These are phyloP conservation scores for Excalfactoria chinensis DNA, from an alignment of 2,113 vertebrate genomes.

Conservation along the genomic window DNA sequence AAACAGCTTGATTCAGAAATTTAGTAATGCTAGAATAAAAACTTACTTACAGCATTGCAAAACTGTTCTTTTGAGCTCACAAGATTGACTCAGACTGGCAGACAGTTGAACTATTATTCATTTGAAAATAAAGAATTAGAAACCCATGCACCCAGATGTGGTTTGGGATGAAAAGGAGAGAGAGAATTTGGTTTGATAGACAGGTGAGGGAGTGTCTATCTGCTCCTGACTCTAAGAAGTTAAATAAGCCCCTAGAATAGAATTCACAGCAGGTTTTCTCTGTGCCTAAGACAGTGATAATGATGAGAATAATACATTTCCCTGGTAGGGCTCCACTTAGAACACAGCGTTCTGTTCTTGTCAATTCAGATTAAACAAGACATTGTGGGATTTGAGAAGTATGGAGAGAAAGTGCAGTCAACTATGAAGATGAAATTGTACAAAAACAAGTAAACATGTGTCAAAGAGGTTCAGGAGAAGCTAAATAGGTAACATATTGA, in stretches of 20 bases:
- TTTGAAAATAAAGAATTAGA: conserved; percentile 11
- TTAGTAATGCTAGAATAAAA: not conserved
- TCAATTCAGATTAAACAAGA: conserved; percentile 64
- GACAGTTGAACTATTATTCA: not conserved
- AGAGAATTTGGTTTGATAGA: not conserved
- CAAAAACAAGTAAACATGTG: not conserved
- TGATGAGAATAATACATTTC: conserved; percentile 52
- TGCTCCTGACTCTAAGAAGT: conserved; percentile 1
- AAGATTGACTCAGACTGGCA: not conserved
- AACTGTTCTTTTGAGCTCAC: not conserved
- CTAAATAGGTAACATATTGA: not conserved
- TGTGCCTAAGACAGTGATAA: conserved; percentile 43
- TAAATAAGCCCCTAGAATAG: conserved; percentile 32
- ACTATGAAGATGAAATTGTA: not conserved
- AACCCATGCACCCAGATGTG: not conserved
- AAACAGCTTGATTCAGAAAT: not conserved
- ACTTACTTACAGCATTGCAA: not conserved
- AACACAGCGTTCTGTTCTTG: conserved; percentile 70
- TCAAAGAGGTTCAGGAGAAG: not conserved
- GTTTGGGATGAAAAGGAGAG: not conserved
- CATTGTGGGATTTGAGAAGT: conserved; percentile 45
- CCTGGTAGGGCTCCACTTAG: conserved; percentile 61
- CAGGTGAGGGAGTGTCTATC: not conserved
- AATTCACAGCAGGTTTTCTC: not conserved
- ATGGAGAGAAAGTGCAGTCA: not conserved